Conservation (phyloP, 2,113 vertebrate genomes). For the Myodes glareolus region DNA sequence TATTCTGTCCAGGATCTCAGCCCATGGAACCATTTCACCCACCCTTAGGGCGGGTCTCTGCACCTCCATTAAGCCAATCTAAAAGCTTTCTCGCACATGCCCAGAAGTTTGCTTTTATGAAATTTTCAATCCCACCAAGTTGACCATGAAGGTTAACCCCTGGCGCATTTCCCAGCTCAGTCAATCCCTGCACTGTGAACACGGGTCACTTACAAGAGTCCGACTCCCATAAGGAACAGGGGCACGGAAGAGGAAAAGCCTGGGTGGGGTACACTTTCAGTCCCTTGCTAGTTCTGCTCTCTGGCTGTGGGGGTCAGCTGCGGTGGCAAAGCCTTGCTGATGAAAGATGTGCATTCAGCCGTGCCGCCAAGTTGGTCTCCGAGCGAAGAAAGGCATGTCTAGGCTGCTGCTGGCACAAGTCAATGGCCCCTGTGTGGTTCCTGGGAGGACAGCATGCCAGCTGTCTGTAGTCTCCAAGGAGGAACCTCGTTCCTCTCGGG, state of each 20-base stretch:
- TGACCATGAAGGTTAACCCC: not conserved
- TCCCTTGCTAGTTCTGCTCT: not conserved
- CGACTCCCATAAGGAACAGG: not conserved
- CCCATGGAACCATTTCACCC: too few species aligned
- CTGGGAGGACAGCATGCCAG: not conserved
- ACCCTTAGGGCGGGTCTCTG: not conserved
- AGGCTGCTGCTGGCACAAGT: not conserved
- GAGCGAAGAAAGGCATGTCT: constrained; percentile 37
- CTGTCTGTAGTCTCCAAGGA: not conserved
- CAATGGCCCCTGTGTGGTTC: constrained; percentile 4
- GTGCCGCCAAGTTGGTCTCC: not conserved
- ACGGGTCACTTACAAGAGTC: not conserved
- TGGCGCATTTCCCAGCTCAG: not conserved
- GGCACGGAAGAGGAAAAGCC: not conserved
- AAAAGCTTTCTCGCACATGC: not conserved
- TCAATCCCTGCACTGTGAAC: not conserved
- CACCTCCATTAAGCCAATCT: not conserved
- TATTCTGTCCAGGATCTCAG: not conserved
- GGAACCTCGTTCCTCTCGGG: not conserved
- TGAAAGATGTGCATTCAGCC: constrained; percentile 15
- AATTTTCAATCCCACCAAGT: not conserved
- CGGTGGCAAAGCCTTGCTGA: not conserved
- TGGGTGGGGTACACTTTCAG: not conserved
- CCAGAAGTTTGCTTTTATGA: not conserved
- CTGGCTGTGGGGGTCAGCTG: not conserved